phyloP scores from a whole-genome alignment of 2,888 invertebrate genomes.

The Mesodorylaimus sp. region DNA sequence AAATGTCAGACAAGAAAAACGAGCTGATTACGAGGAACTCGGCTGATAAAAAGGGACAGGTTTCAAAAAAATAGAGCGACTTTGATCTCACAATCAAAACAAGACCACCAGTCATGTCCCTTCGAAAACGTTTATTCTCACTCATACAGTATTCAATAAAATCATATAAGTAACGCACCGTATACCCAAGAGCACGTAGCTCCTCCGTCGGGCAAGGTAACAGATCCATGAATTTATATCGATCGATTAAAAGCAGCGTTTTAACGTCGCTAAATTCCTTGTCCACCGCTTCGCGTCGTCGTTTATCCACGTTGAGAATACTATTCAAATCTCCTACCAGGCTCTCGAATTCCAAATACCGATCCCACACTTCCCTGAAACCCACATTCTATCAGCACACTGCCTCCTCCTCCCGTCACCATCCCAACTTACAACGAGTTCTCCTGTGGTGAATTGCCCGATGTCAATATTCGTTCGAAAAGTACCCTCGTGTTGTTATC shows the following conservation, averaged over 20 bases:
- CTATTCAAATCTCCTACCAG: conserved; percentile 92
- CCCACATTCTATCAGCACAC: conserved; percentile 4
- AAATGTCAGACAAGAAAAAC: too few species aligned
- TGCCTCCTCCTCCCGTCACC: too few species aligned
- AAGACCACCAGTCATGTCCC: too few species aligned
- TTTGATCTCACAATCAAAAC: too few species aligned
- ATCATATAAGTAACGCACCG: too few species aligned
- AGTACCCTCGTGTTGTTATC: conserved; percentile 98
- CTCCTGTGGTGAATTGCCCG: conserved; percentile 69
- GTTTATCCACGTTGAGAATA: conserved; percentile 87
- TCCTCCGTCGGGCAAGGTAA: conserved; percentile 80
- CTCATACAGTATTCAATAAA: too few species aligned
- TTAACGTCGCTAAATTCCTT: conserved; percentile 92
- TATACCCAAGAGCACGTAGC: conserved; percentile 46
- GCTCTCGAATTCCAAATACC: conserved; percentile 92
- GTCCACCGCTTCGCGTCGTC: conserved; percentile 70
- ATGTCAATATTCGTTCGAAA: conserved; percentile 84
- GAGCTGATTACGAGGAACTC: too few species aligned
- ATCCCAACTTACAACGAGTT: conserved; percentile 65
- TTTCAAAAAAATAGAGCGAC: too few species aligned
- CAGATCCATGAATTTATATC: conserved; percentile 82
- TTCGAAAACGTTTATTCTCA: too few species aligned
- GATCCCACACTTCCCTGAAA: conserved; percentile 82
- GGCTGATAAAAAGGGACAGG: too few species aligned
- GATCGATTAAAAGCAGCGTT: conserved; percentile 83